These are phyloP conservation scores for Calameuta filiformis DNA, from an alignment of 2,888 invertebrate genomes.

Conservation along the genomic window DNA sequence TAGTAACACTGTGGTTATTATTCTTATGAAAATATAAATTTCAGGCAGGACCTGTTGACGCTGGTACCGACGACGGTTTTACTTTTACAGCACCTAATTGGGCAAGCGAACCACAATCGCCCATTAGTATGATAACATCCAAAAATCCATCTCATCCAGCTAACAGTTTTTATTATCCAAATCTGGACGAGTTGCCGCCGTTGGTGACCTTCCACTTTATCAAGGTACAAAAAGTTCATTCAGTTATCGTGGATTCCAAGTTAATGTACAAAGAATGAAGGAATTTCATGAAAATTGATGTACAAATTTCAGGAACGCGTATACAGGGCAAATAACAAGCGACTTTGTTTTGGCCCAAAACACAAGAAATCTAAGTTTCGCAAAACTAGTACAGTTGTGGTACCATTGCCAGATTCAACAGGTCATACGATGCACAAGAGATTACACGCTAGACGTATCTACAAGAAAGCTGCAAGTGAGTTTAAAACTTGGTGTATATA, in stretches of 20 bases:
- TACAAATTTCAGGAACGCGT: neutral
- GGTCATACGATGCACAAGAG: neutral
- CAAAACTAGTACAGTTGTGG: conserved; percentile 6
- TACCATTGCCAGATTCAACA: conserved; percentile 8
- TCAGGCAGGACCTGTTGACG: conserved; percentile 65
- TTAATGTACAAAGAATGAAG: neutral
- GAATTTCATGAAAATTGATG: neutral
- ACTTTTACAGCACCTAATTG: conserved; percentile 68
- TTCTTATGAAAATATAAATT: conserved; percentile 11
- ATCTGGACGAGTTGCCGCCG: conserved; percentile 60
- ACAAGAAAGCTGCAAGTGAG: neutral
- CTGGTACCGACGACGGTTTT: conserved; percentile 67
- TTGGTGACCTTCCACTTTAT: conserved; percentile 63
- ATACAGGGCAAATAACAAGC: neutral
- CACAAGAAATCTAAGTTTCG: neutral
- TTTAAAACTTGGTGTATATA: neutral
- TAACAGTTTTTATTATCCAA: conserved; percentile 67
- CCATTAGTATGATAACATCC: conserved; percentile 62
- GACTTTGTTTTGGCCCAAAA: neutral
- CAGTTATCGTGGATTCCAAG: neutral
- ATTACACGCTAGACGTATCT: conserved; percentile 4
- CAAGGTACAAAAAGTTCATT: conserved; percentile 36
- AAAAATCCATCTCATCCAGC: conserved; percentile 65
- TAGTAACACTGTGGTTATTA: neutral
- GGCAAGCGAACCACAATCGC: conserved; percentile 61